Percentiles rank a stretch among this genome's conserved stretches.
These are phyloP conservation scores for human (Homo sapiens) DNA, from an alignment of 2,113 vertebrate genomes.

Conservation along the genomic window GRCh38 chr12:47068501-47069000, in stretches of 20 bases:
- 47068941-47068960: not conserved
- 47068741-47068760: not conserved
- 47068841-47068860: not conserved
- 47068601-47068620: not conserved
- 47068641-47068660: not conserved
- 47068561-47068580: not conserved
- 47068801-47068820: not conserved
- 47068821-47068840: not conserved
- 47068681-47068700: too few species aligned
- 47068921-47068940: too few species aligned
- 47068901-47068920: not conserved
- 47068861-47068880: accelerated
- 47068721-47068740: not conserved
- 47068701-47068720: not conserved
- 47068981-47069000: not conserved
- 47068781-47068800: not conserved
- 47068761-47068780: not conserved
- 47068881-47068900: not conserved
- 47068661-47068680: accelerated
- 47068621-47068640: not conserved
- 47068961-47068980: not conserved
- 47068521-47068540: not conserved
- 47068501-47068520: not conserved
- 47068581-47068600: not conserved
- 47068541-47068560: not conserved